These are phyloP conservation scores for Ctenicera cuprea DNA, from an alignment of 2,888 invertebrate genomes.

Conservation along the genomic window DNA sequence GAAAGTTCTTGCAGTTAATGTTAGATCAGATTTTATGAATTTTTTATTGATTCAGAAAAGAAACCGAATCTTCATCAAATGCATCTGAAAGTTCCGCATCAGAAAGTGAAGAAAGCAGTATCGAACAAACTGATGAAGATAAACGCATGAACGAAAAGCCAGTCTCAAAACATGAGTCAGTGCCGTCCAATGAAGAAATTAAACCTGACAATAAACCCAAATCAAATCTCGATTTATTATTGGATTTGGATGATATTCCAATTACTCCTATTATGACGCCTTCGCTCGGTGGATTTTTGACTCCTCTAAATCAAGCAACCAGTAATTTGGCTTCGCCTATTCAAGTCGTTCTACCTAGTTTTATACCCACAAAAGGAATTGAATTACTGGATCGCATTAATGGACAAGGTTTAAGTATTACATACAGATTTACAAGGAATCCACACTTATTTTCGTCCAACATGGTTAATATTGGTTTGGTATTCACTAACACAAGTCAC, in stretches of 20 bases:
- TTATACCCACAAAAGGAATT: slow-evolving; percentile 76
- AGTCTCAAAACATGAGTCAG: slow-evolving; percentile 63
- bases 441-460: slow-evolving; percentile 87
- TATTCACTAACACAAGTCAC: slow-evolving; percentile 83
- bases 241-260: slow-evolving; percentile 85
- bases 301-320: slow-evolving; percentile 73
- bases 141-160: slow-evolving; percentile 59
- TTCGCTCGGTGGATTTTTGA: slow-evolving; percentile 85
- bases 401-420: slow-evolving; percentile 80
- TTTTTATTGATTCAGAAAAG: slow-evolving; percentile 34
- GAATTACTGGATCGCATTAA: slow-evolving; percentile 84
- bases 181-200: slow-evolving; percentile 18
- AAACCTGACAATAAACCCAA: slow-evolving; percentile 61
- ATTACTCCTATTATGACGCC: slow-evolving; percentile 87
- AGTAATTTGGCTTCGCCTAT: slow-evolving; percentile 68
- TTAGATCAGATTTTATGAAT: neutral
- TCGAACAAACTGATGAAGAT: slow-evolving; percentile 18
- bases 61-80: slow-evolving; percentile 31
- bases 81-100: slow-evolving; percentile 39
- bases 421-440: slow-evolving; percentile 83
- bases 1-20: neutral
- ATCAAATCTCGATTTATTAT: slow-evolving; percentile 86
- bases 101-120: slow-evolving; percentile 44
- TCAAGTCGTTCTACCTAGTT: slow-evolving; percentile 77
- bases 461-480: slow-evolving; percentile 89